A percentile compares a stretch with the other conserved stretches of the same genome.
phyloP scores from a whole-genome alignment of 2,113 vertebrate genomes.

The Nyctibius bracteatus region DNA sequence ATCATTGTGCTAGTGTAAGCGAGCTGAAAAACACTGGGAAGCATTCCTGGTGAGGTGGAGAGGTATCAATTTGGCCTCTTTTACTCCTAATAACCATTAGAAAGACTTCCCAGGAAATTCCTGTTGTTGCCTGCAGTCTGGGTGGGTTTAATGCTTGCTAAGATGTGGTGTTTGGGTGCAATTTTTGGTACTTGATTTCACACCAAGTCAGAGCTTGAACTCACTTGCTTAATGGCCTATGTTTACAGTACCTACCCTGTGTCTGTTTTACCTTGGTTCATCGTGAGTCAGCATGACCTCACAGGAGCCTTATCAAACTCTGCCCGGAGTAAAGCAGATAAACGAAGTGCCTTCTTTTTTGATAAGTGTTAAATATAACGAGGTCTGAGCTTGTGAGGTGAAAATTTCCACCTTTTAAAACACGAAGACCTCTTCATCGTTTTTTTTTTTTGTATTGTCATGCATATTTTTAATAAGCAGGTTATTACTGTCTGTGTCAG shows the following conservation, averaged over 20 bases:
- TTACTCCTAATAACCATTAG: not conserved
- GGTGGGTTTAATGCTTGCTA: not conserved
- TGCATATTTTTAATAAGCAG: not conserved
- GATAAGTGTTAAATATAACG: not conserved
- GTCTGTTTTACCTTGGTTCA: not conserved
- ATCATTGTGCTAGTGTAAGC: not conserved
- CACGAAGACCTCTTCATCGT: not conserved
- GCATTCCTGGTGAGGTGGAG: not conserved
- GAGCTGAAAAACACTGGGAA: not conserved
- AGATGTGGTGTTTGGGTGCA: not conserved
- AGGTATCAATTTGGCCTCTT: not conserved
- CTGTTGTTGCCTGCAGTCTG: not conserved
- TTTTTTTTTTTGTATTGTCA: not conserved
- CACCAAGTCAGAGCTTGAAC: not conserved
- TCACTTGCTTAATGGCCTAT: not conserved
- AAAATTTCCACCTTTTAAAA: not conserved
- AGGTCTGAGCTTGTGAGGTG: not conserved
- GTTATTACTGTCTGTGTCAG: not conserved
- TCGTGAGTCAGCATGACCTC: constrained; percentile 7
- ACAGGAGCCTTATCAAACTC: not conserved
- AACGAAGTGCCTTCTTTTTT: not conserved
- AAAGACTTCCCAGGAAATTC: not conserved
- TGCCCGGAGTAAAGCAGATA: not conserved
- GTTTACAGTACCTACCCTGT: not conserved
- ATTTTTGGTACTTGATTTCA: not conserved